Conservation (phyloP, 2,797 vertebrate genomes). For the Nyctibius grandis region DNA sequence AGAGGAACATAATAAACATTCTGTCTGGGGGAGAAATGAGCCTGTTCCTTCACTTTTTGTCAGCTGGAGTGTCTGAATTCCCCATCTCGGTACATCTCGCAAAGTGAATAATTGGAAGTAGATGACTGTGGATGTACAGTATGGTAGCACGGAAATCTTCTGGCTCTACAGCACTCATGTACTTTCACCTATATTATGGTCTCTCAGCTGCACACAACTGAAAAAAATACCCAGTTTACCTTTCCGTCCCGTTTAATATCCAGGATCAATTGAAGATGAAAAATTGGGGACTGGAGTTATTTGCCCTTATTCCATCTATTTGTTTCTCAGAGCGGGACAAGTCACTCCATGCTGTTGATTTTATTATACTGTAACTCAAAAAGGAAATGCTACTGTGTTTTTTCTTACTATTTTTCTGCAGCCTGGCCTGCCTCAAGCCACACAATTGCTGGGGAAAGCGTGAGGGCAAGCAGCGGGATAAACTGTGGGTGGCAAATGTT, state of each 20-base stretch:
- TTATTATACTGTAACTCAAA: not conserved
- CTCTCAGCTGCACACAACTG: rapidly evolving
- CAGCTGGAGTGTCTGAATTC: not conserved
- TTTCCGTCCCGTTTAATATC: not conserved
- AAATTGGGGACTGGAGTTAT: not conserved
- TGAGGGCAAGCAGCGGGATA: not conserved
- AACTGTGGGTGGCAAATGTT: not conserved
- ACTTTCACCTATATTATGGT: not conserved
- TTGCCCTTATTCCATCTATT: not conserved
- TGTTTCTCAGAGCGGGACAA: not conserved
- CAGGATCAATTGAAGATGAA: not conserved
- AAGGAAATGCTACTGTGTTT: not conserved
- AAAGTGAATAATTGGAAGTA: not conserved
- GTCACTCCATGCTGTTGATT: not conserved
- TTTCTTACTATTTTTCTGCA: not conserved
- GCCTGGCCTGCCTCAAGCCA: not conserved
- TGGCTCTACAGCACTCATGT: not conserved
- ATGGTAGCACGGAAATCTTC: not conserved
- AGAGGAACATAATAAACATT: constrained; percentile 4
- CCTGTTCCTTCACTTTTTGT: not conserved
- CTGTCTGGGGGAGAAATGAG: not conserved
- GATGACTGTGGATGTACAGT: not conserved
- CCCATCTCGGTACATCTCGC: not conserved
- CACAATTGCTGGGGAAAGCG: rapidly evolving
- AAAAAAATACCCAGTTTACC: not conserved